Base-by-base conservation (phyloP, 2,888 invertebrate genomes). In the Tetragonisca angustula region DNA sequence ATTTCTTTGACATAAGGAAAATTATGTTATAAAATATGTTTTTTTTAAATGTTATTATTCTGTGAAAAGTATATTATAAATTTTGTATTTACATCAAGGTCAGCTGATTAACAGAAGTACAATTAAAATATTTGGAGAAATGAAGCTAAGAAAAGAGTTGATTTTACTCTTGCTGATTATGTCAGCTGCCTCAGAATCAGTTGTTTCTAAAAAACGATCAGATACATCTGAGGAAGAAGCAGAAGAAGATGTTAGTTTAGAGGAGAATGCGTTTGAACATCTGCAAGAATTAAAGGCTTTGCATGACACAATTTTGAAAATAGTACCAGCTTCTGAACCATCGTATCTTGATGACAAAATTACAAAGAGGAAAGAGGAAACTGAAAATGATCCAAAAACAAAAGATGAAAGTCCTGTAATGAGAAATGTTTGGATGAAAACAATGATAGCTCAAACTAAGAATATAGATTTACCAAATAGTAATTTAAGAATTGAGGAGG, bases 281-380 rank as follows among this genome's bases (percentile, higher is more conserved):
- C 68, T 94, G 32, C 87, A 85, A 15, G 91, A 93, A 52, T 73
- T 93, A 0, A 89, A 89, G 64, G 90, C 88, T 6, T 76, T 93
- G 13, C 89, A 87, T 6, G 91, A 94, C 19, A 90, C 90, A 4
- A 90, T 94, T 70, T 62, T 91, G 32, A 92, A 92, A 32, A 67
- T 90, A 9, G 88, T 91, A 19, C 91, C 93, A 36, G 87, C 87
- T 0, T 74, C 85, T 4, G 90, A 91, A 62, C 75, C 89, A 15
- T 88, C 17, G 9, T 27, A 91, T 71, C 61, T 87, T 0, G 88
- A 88, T 52, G 92, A 93, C 4, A 92, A 92, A 62, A 75, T 88
- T 6, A 76, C 73, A 24, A 93, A 92, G 21, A 70, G n/a, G 5
- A 90, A 93, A 61, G 89, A 87, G 6, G 91, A 91, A 0, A 67